Evolutionary conservation across 2,113 vertebrate species (phyloP), one percentile per base, ranked within the genome.

Genomic region (Aldabrachelys gigantea): DNA sequence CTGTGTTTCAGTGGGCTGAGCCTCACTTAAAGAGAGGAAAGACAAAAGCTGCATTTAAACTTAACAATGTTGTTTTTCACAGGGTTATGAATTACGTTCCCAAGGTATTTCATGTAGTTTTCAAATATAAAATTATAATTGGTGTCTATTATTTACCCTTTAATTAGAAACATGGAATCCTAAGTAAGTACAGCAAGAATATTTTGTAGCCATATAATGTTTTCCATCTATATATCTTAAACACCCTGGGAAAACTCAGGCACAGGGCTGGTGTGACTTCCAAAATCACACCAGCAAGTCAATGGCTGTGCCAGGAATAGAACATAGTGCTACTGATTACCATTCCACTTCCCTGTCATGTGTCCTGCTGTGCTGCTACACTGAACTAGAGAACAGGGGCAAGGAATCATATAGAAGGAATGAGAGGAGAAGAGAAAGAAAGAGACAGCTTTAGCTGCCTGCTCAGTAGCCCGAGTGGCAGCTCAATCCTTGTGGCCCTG

Each of bases 1-100:
- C 84, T 56, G 47, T 78, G 80, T 1, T 0, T 96, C 96, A 97
- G 93, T 82, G 89, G 84, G 95, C 92, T 97, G 80, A 47, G 65
- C 85, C 97, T 96, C 3, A 35, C 69, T 97, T 95, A 95, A 95
- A 92, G 17, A 82, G 52, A 87, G 69, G 95, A 92, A 97, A 92
- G 52, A 27, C 50, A 92, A 91, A 96, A 92, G 35, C 54, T 93
- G 82, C 76, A 41, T 96, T 96, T 96, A 78, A 96, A 93, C n/a
- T 31, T 80, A 86, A 89, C 83, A 94, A 95, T 92, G 90, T 90
- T 89, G 79, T 31, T 87, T 95, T 96, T 95, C 88, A 96, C 57
- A 87, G 19, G 69, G 57, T 80, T 91, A 95, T 81, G 92, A 90
- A 93, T 94, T 90, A 69, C 92, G 92, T 95, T 83, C 87, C 76